These are phyloP conservation scores for Lathamus discolor DNA, from an alignment of 2,113 vertebrate species.

Conservation along the genomic window DNA sequence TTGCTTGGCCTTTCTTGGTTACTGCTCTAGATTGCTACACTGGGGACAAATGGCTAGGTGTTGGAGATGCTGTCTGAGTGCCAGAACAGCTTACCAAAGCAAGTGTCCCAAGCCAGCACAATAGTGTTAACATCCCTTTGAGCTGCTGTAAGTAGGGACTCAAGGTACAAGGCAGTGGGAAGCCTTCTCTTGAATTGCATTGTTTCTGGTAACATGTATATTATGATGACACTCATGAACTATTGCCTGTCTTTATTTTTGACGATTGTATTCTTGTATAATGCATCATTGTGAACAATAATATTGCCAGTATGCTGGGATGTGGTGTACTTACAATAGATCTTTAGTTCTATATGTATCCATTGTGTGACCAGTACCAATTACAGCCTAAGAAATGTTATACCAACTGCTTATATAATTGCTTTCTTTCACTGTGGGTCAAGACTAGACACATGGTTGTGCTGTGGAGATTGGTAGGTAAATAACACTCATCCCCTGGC, in stretches of 20 bases:
- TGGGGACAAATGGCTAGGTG: background rate
- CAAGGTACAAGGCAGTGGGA: constrained; percentile 49
- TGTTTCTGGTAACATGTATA: background rate
- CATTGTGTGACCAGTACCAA: constrained; percentile 20
- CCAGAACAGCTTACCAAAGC: background rate
- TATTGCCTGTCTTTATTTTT: constrained; percentile 39
- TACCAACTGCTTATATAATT: background rate
- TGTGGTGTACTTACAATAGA: constrained; percentile 9
- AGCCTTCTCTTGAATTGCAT: background rate
- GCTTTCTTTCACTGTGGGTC: background rate
- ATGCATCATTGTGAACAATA: constrained; percentile 39
- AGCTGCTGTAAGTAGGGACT: background rate
- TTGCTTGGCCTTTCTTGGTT: background rate
- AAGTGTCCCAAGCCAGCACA: background rate
- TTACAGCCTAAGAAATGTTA: background rate
- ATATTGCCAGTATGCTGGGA: constrained; percentile 23
- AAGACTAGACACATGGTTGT: background rate
- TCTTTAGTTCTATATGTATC: constrained; percentile 45
- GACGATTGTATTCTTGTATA: constrained; percentile 58
- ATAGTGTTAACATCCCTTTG: constrained; percentile 28
- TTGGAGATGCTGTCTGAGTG: background rate
- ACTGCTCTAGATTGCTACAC: background rate
- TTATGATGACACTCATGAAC: constrained; percentile 28
- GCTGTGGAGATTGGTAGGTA: background rate
- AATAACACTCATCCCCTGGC: background rate